A percentile compares a stretch with the other conserved stretches of the same genome.
phyloP scores from a whole-genome alignment of 2,797 vertebrate species.

The Malacoctenus gilli region DNA sequence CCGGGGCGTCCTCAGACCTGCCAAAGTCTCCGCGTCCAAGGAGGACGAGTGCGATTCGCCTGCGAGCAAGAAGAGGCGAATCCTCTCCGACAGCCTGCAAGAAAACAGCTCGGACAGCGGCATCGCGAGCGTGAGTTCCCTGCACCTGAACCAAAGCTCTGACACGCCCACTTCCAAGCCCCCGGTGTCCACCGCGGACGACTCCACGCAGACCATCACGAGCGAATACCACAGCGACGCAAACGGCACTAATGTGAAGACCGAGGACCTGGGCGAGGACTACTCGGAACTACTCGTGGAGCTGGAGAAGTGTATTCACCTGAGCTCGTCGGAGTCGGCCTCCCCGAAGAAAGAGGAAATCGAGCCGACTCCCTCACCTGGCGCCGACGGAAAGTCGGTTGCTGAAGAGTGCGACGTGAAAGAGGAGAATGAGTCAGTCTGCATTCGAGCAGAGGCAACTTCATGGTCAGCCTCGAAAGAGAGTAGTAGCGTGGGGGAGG shows the following conservation, averaged over 20 bases:
- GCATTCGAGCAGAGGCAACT: constrained; percentile 51
- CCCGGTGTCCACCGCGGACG: constrained; percentile 65
- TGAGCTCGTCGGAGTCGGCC: constrained; percentile 67
- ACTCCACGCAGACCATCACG: constrained; percentile 64
- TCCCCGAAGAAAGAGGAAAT: constrained; percentile 67
- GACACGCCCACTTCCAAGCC: constrained; percentile 68
- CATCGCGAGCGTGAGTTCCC: constrained; percentile 62
- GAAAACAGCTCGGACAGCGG: constrained; percentile 71
- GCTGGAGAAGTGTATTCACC: constrained; percentile 71
- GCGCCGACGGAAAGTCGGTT: constrained; percentile 57
- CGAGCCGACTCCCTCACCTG: constrained; percentile 48
- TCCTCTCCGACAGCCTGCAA: constrained; percentile 67
- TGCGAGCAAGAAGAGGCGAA: constrained; percentile 84
- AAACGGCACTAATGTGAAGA: constrained; percentile 78
- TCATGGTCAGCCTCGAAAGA: constrained; percentile 50
- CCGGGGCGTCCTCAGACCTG: constrained; percentile 89
- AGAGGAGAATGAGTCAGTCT: constrained; percentile 77
- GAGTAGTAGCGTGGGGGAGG: constrained; percentile 42
- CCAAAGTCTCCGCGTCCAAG: constrained; percentile 64
- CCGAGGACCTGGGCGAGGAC: constrained; percentile 78
- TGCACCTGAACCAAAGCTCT: constrained; percentile 60
- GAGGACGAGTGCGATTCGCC: constrained; percentile 80
- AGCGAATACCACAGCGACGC: constrained; percentile 52
- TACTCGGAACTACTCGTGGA: constrained; percentile 77
- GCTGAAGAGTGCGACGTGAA: constrained; percentile 77